phyloP scores from a whole-genome alignment of 1,140 invertebrate genomes.

The Lepidotrigona ventralis region DNA sequence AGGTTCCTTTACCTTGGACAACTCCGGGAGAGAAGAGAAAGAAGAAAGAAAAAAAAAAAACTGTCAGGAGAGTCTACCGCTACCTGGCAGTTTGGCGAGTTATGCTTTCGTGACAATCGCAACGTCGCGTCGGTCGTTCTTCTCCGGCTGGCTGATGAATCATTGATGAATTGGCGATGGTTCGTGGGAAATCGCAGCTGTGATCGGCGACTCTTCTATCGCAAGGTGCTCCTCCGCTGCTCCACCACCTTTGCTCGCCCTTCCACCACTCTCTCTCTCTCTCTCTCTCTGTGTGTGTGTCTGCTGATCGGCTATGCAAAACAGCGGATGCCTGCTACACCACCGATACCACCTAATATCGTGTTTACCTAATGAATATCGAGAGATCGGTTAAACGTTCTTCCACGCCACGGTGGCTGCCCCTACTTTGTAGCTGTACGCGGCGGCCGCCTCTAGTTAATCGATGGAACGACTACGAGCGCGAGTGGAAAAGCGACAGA shows the following conservation, averaged over 20 bases:
- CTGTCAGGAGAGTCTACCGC: conserved; percentile 9
- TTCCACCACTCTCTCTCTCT: background rate
- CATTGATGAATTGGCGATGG: conserved; percentile 77
- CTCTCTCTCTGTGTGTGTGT: background rate
- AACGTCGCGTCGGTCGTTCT: conserved; percentile 66
- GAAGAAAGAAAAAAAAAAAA: conserved; percentile 28
- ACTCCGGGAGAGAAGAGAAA: conserved; percentile 17
- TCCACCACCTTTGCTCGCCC: conserved; percentile 17
- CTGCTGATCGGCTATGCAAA: conserved; percentile 70
- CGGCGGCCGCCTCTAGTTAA: background rate
- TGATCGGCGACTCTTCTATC: conserved; percentile 66
- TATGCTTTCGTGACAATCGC: conserved; percentile 74
- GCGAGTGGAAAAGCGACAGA: no score
- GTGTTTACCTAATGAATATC: conserved; percentile 66
- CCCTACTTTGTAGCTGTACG: background rate
- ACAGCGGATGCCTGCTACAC: conserved; percentile 62
- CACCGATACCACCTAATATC: conserved; percentile 66
- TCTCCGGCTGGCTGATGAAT: conserved; percentile 73
- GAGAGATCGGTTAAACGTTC: conserved; percentile 40
- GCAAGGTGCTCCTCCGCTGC: conserved; percentile 41
- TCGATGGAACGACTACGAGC: background rate
- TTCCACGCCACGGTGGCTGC: no score
- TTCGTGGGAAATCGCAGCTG: conserved; percentile 78
- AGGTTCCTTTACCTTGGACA: conserved; percentile 56
- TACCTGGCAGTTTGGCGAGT: conserved; percentile 39